These are phyloP conservation scores for Ochotona curzoniae DNA, from an alignment of 2,113 vertebrate genomes.

Conservation along the genomic window DNA sequence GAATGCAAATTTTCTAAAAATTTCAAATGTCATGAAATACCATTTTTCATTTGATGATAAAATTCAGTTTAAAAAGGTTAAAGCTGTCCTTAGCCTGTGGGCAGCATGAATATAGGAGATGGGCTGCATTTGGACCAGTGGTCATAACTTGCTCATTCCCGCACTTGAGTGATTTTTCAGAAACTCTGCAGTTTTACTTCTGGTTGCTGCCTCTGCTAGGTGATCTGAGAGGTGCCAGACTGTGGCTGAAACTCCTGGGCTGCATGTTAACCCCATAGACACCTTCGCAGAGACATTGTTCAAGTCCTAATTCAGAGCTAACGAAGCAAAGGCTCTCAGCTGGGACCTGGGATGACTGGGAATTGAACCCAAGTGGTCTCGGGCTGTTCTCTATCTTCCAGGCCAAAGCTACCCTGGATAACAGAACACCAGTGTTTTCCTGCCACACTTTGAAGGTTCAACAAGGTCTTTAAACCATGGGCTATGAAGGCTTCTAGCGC, in stretches of 20 bases:
- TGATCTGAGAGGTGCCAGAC: background rate
- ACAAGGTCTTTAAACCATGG: background rate
- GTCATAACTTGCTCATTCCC: background rate
- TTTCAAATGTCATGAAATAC: background rate
- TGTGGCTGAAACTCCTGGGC: background rate
- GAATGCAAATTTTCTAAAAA: background rate
- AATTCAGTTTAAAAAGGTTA: background rate
- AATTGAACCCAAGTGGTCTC: background rate
- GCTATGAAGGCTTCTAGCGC: background rate
- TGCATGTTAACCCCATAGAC: background rate
- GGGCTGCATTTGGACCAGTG: background rate
- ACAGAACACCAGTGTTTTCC: background rate
- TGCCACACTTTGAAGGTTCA: background rate
- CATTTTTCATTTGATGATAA: background rate
- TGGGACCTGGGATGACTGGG: background rate
- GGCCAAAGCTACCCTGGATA: rapidly evolving
- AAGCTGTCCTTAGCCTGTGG: background rate
- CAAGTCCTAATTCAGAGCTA: background rate
- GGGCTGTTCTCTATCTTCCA: background rate
- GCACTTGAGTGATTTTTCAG: background rate
- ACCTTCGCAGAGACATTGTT: background rate
- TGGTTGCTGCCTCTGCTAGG: background rate
- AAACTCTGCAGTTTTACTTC: background rate
- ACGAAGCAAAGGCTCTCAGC: background rate
- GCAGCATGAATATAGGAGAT: background rate